Base-by-base conservation (phyloP, 2,888 invertebrate genomes). In the Trichogramma dendrolimi region DNA sequence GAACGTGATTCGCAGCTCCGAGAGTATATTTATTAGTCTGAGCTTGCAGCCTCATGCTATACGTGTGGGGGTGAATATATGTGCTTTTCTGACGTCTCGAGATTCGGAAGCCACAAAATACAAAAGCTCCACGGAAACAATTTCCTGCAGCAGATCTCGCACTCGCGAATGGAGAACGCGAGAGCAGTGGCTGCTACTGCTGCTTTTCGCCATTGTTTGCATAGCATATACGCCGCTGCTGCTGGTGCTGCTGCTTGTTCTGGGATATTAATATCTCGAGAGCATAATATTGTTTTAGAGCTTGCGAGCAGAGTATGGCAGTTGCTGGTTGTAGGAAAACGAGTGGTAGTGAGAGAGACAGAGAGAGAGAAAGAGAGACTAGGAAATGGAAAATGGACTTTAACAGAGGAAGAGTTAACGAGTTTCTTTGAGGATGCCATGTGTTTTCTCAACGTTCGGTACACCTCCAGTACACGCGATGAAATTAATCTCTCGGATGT, bases 41-140 rank as follows among this genome's bases (percentile, higher is more conserved):
- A 27, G 27, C 27, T 27, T 27, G 27, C 27, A 27, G 27, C 27
- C 27, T 27, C 27, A 27, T 27, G 27, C 27, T 27, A 27, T 27
- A 2, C 27, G 27, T 27, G 27, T 27, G 27, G 27, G 27, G 27
- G 27, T 27, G 27, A 27, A 27, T 27, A 2, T 27, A 27, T 27
- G 27, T 27, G 27, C 27, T 27, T 27, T 27, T 50, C 66, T 70
- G 71, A 72, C 70, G 71, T 72, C 71, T 71, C 27, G 72, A 75
- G 73, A 74, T 73, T 75, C 72, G 71, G 74, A 74, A 74, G 73
- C 74, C 74, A 67, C 71, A 73, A 72, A 73, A 74, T 73, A 73
- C 72, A 73, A 75, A 75, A 71, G 73, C 74, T 75, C 70, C 27
- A 27, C 27, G 27, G 27, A 71, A 74, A 73, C 74, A 72, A 74